These are phyloP conservation scores for Macrophya alboannulata DNA, from an alignment of 2,888 invertebrate species.

Conservation along the genomic window DNA sequence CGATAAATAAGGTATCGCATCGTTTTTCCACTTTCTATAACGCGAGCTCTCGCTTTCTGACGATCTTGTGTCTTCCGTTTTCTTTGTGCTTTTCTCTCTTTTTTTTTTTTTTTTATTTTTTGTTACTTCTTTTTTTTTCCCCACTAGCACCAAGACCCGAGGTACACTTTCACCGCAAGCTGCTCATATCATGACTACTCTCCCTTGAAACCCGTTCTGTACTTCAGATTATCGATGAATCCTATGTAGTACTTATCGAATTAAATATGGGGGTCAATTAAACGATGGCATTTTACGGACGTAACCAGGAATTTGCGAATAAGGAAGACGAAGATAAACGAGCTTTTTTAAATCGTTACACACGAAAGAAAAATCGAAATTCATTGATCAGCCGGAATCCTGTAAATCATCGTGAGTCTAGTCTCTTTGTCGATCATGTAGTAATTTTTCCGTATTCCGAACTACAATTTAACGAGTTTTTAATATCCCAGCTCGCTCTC, in stretches of 20 bases:
- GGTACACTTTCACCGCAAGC: constrained; percentile 39
- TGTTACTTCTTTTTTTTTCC: neutral
- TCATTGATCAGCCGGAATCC: neutral
- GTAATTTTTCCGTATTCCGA: neutral
- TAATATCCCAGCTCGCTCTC: neutral
- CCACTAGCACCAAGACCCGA: neutral
- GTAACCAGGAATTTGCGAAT: neutral
- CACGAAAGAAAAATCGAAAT: neutral
- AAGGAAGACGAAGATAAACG: neutral
- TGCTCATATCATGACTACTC: constrained; percentile 5
- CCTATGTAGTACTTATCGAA: constrained; percentile 14
- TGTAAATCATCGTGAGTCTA: neutral
- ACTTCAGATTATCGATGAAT: neutral
- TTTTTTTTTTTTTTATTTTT: neutral
- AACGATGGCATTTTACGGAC: neutral
- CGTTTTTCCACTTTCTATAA: constrained; percentile 30
- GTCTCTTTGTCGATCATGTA: neutral
- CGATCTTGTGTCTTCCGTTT: constrained; percentile 20
- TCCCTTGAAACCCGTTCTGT: constrained; percentile 30
- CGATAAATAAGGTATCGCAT: neutral
- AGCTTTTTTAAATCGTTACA: too few species aligned
- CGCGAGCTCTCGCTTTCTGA: constrained; percentile 8
- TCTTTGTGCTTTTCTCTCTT: neutral
- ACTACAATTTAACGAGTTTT: constrained; percentile 33
- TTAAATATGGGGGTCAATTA: neutral